Base-by-base conservation (phyloP, 2,113 vertebrate species). In the Notothenia rossii region DNA sequence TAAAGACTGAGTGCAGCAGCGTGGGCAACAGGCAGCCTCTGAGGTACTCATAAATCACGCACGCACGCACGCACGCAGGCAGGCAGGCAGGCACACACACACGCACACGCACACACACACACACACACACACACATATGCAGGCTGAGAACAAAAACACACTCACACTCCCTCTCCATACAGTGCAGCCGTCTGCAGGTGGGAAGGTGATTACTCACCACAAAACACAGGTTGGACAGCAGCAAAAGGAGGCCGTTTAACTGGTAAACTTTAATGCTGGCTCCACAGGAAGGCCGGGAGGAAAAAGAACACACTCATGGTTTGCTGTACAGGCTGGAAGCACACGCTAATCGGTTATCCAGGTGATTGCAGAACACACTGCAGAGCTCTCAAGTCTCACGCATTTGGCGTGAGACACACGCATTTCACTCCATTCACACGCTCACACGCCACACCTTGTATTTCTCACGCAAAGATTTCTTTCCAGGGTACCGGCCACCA, bases 201-300 rank as follows among this genome's bases (percentile, higher is more conserved):
- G 88, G 86, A 84, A 88, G 87, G 89, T 88, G 91, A 94, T 94
- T 94, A 94, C 85, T 91, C 92, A 90, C 89, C 88, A 86, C 82
- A 88, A 91, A 94, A 90, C 85, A 84, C 84, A 25, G 77, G 91
- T 74, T 84, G 87, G 89, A 81, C 91, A 89, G 89, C 68, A 82
- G 74, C 87, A 85, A 93, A 92, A 86, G 69, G 83, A 90, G 85
- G 81, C 36, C 86, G 36, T 94, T 94, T 94, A 94, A 88, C 89
- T 80, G 86, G 85, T 91, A 89, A 94, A 92, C 91, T 87, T 89
- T 79, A 90, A 90, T 74, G 80, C 60, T 50, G 72, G 84, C 86
- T 83, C 78, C 90, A 88, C 90, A 72, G 84, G 78, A 78, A 72
- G 75, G 81, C 43, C 56, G 84, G 77, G 29, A 50, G 74, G 64